Evolutionary conservation across 1,140 invertebrate genomes (phyloP).

Genomic region (Philopotamus ludificatus): DNA sequence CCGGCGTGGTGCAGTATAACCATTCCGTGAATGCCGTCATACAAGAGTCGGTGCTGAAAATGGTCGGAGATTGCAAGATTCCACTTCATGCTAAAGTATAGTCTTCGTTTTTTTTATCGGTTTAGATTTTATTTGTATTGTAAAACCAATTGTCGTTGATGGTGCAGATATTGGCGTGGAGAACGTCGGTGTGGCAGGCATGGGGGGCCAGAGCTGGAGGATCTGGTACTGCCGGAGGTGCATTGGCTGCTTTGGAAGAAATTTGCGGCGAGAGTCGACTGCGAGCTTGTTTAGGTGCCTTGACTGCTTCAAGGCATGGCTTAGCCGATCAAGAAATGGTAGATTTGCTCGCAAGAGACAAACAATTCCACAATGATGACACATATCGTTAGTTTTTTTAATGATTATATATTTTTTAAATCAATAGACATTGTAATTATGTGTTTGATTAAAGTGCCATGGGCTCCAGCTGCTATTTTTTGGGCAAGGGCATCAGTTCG

Average conservation of each 20-base stretch:
- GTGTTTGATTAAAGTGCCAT: constrained; percentile 51
- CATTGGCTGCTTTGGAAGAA: constrained; percentile 58
- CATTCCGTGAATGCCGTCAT: constrained; percentile 62
- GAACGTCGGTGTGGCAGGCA: constrained; percentile 61
- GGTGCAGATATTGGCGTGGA: constrained; percentile 63
- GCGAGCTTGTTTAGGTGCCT: constrained; percentile 62
- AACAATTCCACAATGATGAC: constrained; percentile 65
- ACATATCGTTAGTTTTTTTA: constrained; percentile 60
- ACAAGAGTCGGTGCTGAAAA: constrained; percentile 59
- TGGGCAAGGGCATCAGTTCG: constrained; percentile 67
- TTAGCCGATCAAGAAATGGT: constrained; percentile 73
- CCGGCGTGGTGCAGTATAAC: constrained; percentile 61
- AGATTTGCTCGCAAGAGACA: constrained; percentile 70
- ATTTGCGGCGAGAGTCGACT: constrained; percentile 57
- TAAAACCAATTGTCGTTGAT: constrained; percentile 1
- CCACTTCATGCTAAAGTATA: constrained; percentile 67
- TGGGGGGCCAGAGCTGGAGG: constrained; percentile 34
- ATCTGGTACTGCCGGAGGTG: constrained; percentile 42
- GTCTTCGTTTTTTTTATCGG: neutral
- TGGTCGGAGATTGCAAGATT: constrained; percentile 63
- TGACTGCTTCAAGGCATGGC: constrained; percentile 68
- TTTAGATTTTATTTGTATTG: constrained; percentile 7
- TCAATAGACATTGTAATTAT: neutral
- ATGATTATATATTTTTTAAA: neutral
- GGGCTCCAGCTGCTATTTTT: constrained; percentile 66